Conservation (phyloP, 2,113 vertebrate species). For the Calidris pygmaea region DNA sequence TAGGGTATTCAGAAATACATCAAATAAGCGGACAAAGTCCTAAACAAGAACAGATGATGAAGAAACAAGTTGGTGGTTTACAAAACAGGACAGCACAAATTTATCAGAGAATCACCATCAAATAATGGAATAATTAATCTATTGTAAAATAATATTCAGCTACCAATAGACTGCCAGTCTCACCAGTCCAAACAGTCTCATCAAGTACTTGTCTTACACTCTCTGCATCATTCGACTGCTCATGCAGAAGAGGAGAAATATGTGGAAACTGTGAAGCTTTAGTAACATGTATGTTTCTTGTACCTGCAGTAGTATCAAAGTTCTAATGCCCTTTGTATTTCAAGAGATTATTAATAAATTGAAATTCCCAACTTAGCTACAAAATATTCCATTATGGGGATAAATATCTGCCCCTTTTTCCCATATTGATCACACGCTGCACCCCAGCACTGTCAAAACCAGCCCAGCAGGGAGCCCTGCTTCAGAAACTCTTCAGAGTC, state of each 20-base stretch:
- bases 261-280: background rate
- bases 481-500: background rate
- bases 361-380: background rate
- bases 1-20: background rate
- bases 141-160: background rate
- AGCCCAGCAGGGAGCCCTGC: background rate
- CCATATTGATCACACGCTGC: background rate
- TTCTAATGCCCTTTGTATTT: background rate
- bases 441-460: background rate
- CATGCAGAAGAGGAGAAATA: background rate
- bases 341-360: background rate
- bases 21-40: background rate
- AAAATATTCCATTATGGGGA: background rate
- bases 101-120: background rate
- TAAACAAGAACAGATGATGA: background rate
- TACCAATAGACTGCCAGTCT: background rate
- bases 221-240: background rate
- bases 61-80: background rate
- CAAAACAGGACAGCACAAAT: background rate
- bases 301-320: background rate
- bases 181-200: background rate
- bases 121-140: background rate
- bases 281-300: background rate
- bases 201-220: background rate
- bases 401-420: background rate